phyloP scores from a whole-genome alignment of 2,888 invertebrate species.

The Willowsia nigromaculata region DNA sequence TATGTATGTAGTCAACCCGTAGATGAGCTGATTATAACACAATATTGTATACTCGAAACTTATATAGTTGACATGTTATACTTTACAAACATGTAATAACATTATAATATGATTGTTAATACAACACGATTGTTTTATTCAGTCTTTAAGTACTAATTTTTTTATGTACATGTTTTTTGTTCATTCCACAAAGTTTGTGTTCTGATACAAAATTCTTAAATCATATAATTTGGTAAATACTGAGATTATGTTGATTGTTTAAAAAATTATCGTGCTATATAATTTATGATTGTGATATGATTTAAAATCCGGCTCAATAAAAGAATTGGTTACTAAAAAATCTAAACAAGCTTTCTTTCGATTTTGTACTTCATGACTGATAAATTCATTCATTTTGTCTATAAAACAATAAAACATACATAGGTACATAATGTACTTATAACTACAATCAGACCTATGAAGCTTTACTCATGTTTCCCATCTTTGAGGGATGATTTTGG shows the following conservation, averaged over 20 bases:
- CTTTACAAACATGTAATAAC: too few species aligned
- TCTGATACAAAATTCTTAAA: not conserved
- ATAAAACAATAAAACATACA: too few species aligned
- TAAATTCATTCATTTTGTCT: not conserved
- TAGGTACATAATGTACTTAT: too few species aligned
- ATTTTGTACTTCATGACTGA: not conserved
- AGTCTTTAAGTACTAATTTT: not conserved
- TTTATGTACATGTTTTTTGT: not conserved
- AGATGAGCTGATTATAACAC: conserved; percentile 47
- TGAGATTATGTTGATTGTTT: not conserved
- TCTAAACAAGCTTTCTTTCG: not conserved
- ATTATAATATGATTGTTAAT: not conserved
- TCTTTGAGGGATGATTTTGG: not conserved
- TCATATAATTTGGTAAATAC: too few species aligned
- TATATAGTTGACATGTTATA: not conserved
- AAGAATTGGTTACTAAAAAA: conserved; percentile 37
- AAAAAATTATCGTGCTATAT: not conserved
- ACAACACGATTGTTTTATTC: not conserved
- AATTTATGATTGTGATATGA: not conserved
- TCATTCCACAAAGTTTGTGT: not conserved
- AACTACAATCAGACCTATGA: too few species aligned
- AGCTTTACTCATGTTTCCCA: not conserved
- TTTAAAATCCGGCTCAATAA: conserved; percentile 57
- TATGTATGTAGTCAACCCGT: conserved; percentile 63
- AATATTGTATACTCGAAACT: conserved; percentile 53